Conservation (phyloP, 2,113 vertebrate genomes). For the Erythrocercus mccallii region DNA sequence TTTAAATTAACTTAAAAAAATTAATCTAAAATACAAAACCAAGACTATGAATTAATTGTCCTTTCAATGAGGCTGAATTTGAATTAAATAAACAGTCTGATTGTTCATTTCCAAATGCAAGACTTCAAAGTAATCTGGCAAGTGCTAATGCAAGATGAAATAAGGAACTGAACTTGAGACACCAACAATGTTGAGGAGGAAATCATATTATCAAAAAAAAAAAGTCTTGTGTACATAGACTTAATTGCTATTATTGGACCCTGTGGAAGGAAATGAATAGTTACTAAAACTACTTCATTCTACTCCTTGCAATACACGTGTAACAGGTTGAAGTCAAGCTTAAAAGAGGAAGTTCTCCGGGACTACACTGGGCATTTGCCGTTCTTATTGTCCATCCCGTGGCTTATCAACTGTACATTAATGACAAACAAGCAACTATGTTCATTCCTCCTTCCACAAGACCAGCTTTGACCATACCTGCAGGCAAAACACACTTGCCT, state of each 20-base stretch:
- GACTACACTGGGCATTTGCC: background rate
- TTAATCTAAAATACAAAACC: background rate
- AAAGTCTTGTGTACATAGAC: background rate
- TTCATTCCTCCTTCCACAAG: background rate
- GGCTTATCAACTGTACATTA: background rate
- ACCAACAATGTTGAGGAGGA: background rate
- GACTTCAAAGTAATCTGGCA: background rate
- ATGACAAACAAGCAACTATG: background rate
- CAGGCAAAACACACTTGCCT: background rate
- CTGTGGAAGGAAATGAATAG: background rate
- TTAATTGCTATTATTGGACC: background rate
- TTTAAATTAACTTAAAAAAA: background rate
- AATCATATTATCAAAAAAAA: background rate
- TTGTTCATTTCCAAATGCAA: background rate
- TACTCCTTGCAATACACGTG: background rate
- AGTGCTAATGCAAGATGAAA: background rate
- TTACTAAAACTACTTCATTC: background rate
- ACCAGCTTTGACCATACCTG: background rate
- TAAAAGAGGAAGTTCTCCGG: background rate
- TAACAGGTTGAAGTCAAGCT: background rate
- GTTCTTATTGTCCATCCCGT: background rate
- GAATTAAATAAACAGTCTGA: background rate
- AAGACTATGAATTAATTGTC: background rate
- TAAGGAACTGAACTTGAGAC: background rate
- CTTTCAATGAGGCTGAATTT: background rate